Base-by-base conservation (phyloP, 2,888 invertebrate genomes). In the Philonicus albiceps region DNA sequence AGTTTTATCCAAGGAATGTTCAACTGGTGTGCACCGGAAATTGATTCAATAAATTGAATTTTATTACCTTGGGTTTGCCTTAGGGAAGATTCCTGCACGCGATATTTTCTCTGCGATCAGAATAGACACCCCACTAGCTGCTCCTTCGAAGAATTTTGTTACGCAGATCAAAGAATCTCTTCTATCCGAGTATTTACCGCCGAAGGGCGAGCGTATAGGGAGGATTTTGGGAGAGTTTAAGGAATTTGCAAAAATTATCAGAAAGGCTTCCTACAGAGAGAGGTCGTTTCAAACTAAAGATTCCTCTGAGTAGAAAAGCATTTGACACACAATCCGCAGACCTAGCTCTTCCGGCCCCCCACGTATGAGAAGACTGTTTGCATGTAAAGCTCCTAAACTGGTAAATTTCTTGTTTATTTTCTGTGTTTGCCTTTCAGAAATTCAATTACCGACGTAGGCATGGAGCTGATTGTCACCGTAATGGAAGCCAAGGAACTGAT, bases 401-500 rank as follows among this genome's bases (percentile, higher is more conserved):
- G 8, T 30, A 40, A 11, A 86, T 19, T 40, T 64, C 64, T 27
- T 64, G 64, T 64, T 64, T 64, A 64, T 64, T 83, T 87, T 40
- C 27, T 78, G 27, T 64, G 64, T 64, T 64, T 64, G 22, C 37
- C 74, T 84, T 40, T 30, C 87, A 92, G 92, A 83, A 90, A 90
- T 87, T 90, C 90, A 40, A 89, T 90, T 3, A 91, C 90, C 31
- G 90, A 90, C 43, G 90, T 91, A 83, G 92, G 91, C 78, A 89
- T 91, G 87, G 92, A 92, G 55, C 89, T 92, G n/a, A 89, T 90
- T 30, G 95, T 96, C 55, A 96, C 95, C 90, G 95, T 97, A 7
- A 93, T 96, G 88, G 96, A 96, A 91, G 96, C 96, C 8, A 95
- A 95, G 90, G 96, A 96, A 88, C 93, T 97, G 49, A 92, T 94